Conservation (phyloP, 1,140 invertebrate genomes). For the Scaptomyza pallida region DNA sequence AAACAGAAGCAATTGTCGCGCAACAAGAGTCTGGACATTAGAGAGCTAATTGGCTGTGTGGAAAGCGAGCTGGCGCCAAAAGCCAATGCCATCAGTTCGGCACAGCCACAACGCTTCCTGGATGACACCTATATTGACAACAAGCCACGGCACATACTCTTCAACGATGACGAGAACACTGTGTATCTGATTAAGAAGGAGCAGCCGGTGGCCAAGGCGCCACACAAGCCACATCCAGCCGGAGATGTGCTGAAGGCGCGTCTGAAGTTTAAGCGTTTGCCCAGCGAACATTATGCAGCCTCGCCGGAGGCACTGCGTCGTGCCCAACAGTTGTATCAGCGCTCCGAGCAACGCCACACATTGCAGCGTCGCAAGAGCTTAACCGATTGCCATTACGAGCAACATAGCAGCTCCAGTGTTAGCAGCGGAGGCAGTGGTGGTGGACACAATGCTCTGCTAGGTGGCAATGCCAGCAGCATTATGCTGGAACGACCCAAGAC, state of each 20-base stretch:
- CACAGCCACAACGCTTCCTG: slow-evolving; percentile 57
- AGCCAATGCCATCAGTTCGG: neutral
- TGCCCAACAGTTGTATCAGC: slow-evolving; percentile 60
- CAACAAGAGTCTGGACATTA: slow-evolving; percentile 79
- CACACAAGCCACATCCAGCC: slow-evolving; percentile 19
- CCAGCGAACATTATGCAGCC: slow-evolving; percentile 54
- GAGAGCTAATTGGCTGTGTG: slow-evolving; percentile 72
- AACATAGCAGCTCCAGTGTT: slow-evolving; percentile 64
- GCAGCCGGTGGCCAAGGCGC: slow-evolving; percentile 63
- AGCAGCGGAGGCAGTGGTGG: slow-evolving; percentile 61
- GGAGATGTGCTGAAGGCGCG: slow-evolving; percentile 68
- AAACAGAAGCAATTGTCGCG: slow-evolving; percentile 65
- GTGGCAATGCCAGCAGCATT: slow-evolving; percentile 39
- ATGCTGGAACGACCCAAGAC: slow-evolving; percentile 78
- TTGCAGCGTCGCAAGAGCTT: slow-evolving; percentile 68
- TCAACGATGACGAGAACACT: slow-evolving; percentile 80
- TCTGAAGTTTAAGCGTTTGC: slow-evolving; percentile 73
- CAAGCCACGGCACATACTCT: slow-evolving; percentile 77
- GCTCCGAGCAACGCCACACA: slow-evolving; percentile 59
- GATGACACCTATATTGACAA: slow-evolving; percentile 81
- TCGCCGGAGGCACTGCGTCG: slow-evolving; percentile 69
- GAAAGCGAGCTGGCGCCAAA: slow-evolving; percentile 56
- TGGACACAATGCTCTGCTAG: neutral
- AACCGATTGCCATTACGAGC: slow-evolving; percentile 49
- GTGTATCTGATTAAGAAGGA: slow-evolving; percentile 81